Evolutionary conservation across 2,888 invertebrate species (phyloP), one percentile per base, ranked within the genome.

Genomic region (Caenorhabditis doughertyi): DNA sequence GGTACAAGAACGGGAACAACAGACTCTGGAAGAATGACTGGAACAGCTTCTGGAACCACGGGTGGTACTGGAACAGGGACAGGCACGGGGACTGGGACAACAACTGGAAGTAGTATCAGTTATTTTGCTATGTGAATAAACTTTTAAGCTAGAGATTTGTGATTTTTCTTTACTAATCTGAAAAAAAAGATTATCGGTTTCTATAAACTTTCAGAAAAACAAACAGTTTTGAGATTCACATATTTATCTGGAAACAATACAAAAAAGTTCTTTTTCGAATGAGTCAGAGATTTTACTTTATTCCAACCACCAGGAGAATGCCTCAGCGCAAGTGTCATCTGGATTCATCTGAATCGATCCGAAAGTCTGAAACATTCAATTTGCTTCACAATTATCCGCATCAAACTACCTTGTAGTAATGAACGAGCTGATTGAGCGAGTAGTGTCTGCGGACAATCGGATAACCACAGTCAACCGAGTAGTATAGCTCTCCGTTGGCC

Each of bases 401-500:
- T n/a, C n/a, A n/a, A n/a, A n/a, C n/a, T 32, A 55, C 68, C 70
- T 68, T 67, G 23, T 76, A 76, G 23, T 76, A 76, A 23, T 60
- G 39, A 16, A 76, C 68, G 42, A 76, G 68, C 9, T 68, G 76
- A 16, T 42, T 39, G 21, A 76, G 58, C 32, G 76, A 76, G 60
- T 13, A 27, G 39, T 76, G 76, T 16, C 58, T 58, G 13, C 76
- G 67, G 25, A 76, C 56, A 7, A 42, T 53, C 49, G 76, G 76
- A 49, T 76, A 76, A 18, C 67, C 76, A 44, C 76, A 68, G 21
- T 76, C 76, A 9, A 76, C 76, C n/a, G 27, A 73, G 18, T 32
- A 73, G 13, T 55, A 53, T 4, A 53, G 0, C 9, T 64, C 53
- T 7, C 18, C 23, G 13, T n/a, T 21, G 25, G 16, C 4, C 49